Base-by-base conservation (phyloP, 2,113 vertebrate species). In the Quiscalus mexicanus region DNA sequence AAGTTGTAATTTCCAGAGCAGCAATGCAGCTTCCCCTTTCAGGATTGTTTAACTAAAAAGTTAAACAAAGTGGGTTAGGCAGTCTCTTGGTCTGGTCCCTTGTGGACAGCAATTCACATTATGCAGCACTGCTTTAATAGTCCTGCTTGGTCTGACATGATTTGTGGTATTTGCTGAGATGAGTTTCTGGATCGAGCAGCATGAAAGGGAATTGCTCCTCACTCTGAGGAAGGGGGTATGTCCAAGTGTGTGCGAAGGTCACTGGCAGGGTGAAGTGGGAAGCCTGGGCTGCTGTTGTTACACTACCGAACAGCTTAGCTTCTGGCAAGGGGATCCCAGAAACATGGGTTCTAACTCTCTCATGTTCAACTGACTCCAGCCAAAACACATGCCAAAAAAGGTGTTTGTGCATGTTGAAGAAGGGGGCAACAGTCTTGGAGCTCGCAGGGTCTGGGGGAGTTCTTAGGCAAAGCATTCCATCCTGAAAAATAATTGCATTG, bases 241-340 rank as follows among this genome's bases (percentile, higher is more conserved):
- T 97, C 96, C 96, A 97, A 97, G 93, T 96, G 94, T 96, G 95
- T 80, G 92, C 1, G 79, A 95, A 97, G 94, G 96, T 95, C 91
- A 75, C 82, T 93, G 96, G 92, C 92, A 95, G 92, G 89, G 93
- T 93, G 87, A 89, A 94, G 89, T 45, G 87, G 95, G 97, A 96
- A 96, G 94, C 85, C 86, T 88, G 87, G 1, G 19, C 87, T 86
- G 91, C 94, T 96, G 96, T 92, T 94, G 92, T 84, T 95, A 94
- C 82, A 94, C 92, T 96, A 47, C 93, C 88, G 93, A 93, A 88
- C 69, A 71, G 84, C 88, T 90, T 88, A 74, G 58, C 44, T 89
- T 91, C 87, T 97, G 96, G 93, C 90, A 96, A 81, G 62, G 69
- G 64, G 87, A 90, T 85, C 55, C 60, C 65, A 94, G 87, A 92